Base-by-base conservation (phyloP, 2,797 vertebrate species). In the Taenioides sp. region DNA sequence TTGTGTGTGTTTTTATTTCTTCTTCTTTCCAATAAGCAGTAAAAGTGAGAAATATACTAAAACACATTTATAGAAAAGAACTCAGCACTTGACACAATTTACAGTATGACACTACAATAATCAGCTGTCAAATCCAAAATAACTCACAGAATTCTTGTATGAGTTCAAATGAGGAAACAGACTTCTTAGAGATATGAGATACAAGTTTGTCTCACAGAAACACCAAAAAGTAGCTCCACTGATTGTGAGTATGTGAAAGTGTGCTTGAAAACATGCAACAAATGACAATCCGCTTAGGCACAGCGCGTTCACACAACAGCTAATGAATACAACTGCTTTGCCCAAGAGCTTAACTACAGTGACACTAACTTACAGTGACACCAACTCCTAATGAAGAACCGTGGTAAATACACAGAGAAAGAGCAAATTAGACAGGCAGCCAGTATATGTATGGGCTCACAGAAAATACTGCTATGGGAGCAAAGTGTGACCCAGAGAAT, bases 261-360 rank as follows among this genome's bases (percentile, higher is more conserved):
- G 40, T 20, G 50, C 22, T 71, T 52, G 55, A 62, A 72, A 81
- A 78, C 28, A 20, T 31, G 76, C 69, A 65, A 60, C 7, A 70
- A 77, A 73, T 55, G 50, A 49, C 60, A 73, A 65, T 79, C 65
- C 75, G 67, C 68, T 70, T 71, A 72, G 62, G 73, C 76, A 40
- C 72, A 71, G 76, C 78, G 67, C 47, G 47, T 57, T 71, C 75
- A 60, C 43, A 55, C 55, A 70, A 47, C 55, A 65, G 50, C 37
- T 75, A 69, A 84, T 71, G 66, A 79, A 74, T 73, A 70, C 34
- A 63, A 37, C 40, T 22, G 27, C 70, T 76, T 77, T 40, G 72
- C 43, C 34, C 66, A 72, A 49, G 34, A 67, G 49, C 75, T 69
- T 59, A 70, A 76, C 55, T 62, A 71, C 27, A 70, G 65, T 75